Base-by-base conservation (phyloP, 2,888 invertebrate genomes). In the Romanomermis culicivorax region DNA sequence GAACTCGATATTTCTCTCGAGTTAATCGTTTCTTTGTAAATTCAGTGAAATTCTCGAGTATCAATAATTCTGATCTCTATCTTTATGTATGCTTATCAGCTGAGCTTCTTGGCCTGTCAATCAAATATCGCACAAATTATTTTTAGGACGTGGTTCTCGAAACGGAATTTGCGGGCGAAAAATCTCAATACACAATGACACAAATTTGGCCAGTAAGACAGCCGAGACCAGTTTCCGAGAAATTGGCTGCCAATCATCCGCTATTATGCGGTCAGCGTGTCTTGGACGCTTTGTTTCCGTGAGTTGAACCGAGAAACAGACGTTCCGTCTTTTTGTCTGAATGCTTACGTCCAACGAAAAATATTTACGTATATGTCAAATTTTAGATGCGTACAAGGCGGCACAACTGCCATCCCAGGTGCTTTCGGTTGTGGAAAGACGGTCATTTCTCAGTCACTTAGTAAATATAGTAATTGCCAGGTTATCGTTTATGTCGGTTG, bases 381-480 rank as follows among this genome's bases (percentile, higher is more conserved):
- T 57, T 62, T 0, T 71, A 85, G 85, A 2, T 91, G 89, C 70
- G 93, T 95, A 25, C 91, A 91, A 74, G 95, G 95, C 60, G 95
- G 95, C 60, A 95, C 95, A 45, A 95, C 95, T 1, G 93, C 93
- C 67, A 93, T 95, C 74, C 93, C 93, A 65, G 95, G 97, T 57
- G 97, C 97, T 68, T 97, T 99, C 76, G 97, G 97, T 72, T 99
- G 97, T 74, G 97, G 97, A 65, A 99, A 99, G 77, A 99, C 97
- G 72, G 97, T 99, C 68, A 97, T 99, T 75, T 97, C 95, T 3
- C 97, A 97, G 75, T 87, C 97, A 1, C 77, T 99, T 58, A 97
- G 95, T 66, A 99, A 99, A 74, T 99, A 89, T 75, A 95, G 93
- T 70, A 99, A 99, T 78, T 93, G 91, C 55, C 95, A 99, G 72